phyloP scores from a whole-genome alignment of 1,140 invertebrate genomes.

The Drosophila tsacasi region DNA sequence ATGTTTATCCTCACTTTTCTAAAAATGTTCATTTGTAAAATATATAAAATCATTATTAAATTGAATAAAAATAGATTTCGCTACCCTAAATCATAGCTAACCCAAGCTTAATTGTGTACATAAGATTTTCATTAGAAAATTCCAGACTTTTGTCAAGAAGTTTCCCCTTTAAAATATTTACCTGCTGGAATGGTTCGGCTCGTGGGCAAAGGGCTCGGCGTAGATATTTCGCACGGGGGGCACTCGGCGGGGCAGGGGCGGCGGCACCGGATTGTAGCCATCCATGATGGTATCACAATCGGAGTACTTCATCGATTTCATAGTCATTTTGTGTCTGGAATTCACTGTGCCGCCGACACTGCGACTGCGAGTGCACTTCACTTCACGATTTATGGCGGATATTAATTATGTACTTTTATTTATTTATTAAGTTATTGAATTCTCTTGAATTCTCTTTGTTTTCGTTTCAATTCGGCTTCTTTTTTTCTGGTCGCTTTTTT shows the following conservation, averaged over 20 bases:
- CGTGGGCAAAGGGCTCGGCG: conserved; percentile 87
- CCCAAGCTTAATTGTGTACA: not conserved
- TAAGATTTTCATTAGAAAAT: not conserved
- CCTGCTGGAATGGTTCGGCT: conserved; percentile 85
- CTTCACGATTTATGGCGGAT: conserved; percentile 46
- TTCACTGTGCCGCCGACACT: conserved; percentile 26
- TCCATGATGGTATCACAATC: conserved; percentile 86
- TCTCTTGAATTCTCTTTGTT: conserved; percentile 25
- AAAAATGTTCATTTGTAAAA: too few relatives aligned
- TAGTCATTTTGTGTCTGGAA: conserved; percentile 77
- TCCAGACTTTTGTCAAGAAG: not conserved
- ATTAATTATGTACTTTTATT: conserved; percentile 44
- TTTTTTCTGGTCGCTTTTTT: conserved; percentile 31
- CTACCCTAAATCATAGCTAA: too few relatives aligned
- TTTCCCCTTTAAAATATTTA: conserved; percentile 50
- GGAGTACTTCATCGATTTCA: conserved; percentile 86
- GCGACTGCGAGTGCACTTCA: conserved; percentile 30
- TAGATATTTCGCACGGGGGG: conserved; percentile 86
- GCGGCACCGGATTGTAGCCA: conserved; percentile 86
- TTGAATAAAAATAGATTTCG: too few relatives aligned
- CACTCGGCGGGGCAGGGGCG: conserved; percentile 86
- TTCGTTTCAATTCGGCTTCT: conserved; percentile 31
- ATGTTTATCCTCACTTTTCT: too few relatives aligned
- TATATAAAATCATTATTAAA: too few relatives aligned
- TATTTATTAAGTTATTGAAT: conserved; percentile 1